A percentile compares a stretch with the other conserved stretches of the same genome.
These are phyloP conservation scores for Candidula unifasciata DNA, from an alignment of 2,888 invertebrate genomes.

Conservation along the genomic window DNA sequence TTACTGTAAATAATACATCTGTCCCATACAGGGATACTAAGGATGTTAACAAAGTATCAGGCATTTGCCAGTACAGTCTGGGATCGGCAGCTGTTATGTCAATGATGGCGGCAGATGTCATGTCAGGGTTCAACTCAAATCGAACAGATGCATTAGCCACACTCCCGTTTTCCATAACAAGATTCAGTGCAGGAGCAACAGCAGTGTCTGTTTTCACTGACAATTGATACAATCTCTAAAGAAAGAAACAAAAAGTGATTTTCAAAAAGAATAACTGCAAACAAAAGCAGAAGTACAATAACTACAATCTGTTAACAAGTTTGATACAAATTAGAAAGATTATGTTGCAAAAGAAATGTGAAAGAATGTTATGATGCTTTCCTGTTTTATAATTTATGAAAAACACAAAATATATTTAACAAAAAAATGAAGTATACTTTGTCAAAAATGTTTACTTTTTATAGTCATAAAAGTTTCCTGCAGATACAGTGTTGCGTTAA, in stretches of 20 bases:
- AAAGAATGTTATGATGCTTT: too few species aligned
- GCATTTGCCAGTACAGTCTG: constrained; percentile 44
- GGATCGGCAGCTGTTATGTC: constrained; percentile 11
- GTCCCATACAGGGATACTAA: constrained; percentile 58
- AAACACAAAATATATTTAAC: too few species aligned
- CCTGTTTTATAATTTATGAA: too few species aligned
- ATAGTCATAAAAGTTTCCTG: too few species aligned
- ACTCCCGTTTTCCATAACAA: constrained; percentile 13
- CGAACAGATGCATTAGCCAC: not conserved
- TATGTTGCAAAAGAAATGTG: too few species aligned
- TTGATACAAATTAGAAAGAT: too few species aligned
- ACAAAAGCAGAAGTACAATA: too few species aligned
- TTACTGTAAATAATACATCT: constrained; percentile 38
- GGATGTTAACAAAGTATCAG: constrained; percentile 8
- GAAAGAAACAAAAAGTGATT: not conserved
- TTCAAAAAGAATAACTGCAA: not conserved
- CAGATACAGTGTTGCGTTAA: too few species aligned
- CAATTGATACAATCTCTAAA: constrained; percentile 6
- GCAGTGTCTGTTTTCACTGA: constrained; percentile 1
- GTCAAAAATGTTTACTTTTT: too few species aligned
- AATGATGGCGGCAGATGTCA: constrained; percentile 5
- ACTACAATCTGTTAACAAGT: too few species aligned
- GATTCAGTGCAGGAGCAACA: not conserved
- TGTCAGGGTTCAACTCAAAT: not conserved
- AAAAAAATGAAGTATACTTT: too few species aligned